Conservation (phyloP, 2,113 vertebrate species). For the Psilopsiagon aurifrons region DNA sequence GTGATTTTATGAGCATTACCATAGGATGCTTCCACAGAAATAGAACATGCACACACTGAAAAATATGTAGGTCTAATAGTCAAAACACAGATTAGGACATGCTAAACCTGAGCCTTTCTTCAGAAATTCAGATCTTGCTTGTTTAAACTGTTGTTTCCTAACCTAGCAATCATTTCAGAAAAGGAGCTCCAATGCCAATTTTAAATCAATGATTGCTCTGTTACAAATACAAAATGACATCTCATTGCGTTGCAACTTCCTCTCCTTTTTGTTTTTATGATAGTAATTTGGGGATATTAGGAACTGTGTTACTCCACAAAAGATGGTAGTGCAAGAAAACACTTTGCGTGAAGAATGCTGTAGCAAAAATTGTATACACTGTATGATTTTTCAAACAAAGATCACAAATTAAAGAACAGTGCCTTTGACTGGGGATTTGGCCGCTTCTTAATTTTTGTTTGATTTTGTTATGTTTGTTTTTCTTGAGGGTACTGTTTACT, state of each 20-base stretch:
- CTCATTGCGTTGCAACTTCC: slow-evolving; percentile 1
- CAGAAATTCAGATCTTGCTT: background rate
- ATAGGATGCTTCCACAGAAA: background rate
- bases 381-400: slow-evolving; percentile 18
- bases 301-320: background rate
- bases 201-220: slow-evolving; percentile 27
- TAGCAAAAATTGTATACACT: background rate
- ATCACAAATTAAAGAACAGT: background rate
- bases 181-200: slow-evolving; percentile 12
- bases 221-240: slow-evolving; percentile 16
- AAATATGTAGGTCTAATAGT: background rate
- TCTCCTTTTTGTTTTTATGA: slow-evolving; percentile 34
- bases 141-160: background rate
- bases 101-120: background rate
- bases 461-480: background rate
- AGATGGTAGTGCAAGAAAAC: background rate
- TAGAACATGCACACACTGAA: background rate
- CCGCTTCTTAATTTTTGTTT: background rate
- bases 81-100: background rate
- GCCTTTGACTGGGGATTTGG: background rate
- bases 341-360: background rate
- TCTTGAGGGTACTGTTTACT: background rate
- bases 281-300: slow-evolving; percentile 32
- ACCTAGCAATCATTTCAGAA: slow-evolving; percentile 32
- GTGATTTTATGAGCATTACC: background rate